Conservation (phyloP, 2,113 vertebrate species). For the Progne subis region DNA sequence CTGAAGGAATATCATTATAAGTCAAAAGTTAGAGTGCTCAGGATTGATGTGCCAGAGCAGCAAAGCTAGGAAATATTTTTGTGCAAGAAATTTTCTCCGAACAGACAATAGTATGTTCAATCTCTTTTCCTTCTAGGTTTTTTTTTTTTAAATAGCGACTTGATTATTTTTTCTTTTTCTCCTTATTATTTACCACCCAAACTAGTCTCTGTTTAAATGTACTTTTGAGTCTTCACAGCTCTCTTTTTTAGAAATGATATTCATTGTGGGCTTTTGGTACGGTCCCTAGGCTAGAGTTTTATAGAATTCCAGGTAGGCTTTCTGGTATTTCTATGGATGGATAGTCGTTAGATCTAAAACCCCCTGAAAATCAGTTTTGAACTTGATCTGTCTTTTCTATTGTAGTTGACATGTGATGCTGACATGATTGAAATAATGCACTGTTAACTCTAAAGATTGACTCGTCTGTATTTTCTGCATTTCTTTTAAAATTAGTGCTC, state of each 20-base stretch:
- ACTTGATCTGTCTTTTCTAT: conserved; percentile 67
- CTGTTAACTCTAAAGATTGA: conserved; percentile 45
- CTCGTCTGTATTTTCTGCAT: conserved; percentile 63
- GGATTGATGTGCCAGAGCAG: conserved; percentile 77
- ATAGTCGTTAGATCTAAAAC: conserved; percentile 51
- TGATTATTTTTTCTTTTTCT: background rate
- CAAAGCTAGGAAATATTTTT: conserved; percentile 67
- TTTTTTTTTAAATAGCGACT: background rate
- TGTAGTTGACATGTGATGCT: conserved; percentile 57
- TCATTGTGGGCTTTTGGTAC: conserved; percentile 53
- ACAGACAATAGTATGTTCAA: background rate
- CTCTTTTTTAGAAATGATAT: conserved; percentile 31
- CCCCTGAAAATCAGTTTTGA: conserved; percentile 23
- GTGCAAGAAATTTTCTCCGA: background rate
- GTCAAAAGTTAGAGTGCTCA: conserved; percentile 82
- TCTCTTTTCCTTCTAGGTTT: conserved; percentile 1
- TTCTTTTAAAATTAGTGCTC: conserved; percentile 64
- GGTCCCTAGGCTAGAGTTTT: conserved; percentile 40
- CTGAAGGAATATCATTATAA: conserved; percentile 94
- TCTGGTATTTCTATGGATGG: conserved; percentile 37
- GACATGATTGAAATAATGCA: conserved; percentile 60
- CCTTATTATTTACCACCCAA: background rate
- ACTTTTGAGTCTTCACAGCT: conserved; percentile 48
- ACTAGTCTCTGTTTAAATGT: conserved; percentile 25
- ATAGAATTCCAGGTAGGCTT: conserved; percentile 42